phyloP scores from a whole-genome alignment of 2,797 vertebrate species.

The Molossus alvarezi region DNA sequence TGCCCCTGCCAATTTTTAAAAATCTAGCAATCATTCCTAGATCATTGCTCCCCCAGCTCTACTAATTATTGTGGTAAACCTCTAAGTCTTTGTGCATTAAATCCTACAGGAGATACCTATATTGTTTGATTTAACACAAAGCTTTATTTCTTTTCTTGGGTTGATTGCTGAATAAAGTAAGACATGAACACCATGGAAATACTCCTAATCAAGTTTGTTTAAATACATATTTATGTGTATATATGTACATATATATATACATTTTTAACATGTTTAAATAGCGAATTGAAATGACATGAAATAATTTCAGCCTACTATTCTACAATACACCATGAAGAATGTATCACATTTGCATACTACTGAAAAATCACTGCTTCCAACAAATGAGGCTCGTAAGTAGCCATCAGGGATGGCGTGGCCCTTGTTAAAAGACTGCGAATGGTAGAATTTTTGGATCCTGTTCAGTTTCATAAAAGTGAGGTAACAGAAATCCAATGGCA shows the following conservation, averaged over 20 bases:
- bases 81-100: slow-evolving; percentile 7
- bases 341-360: not conserved
- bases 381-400: not conserved
- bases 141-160: not conserved
- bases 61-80: not conserved
- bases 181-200: slow-evolving; percentile 54
- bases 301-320: not conserved
- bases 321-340: not conserved
- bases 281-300: slow-evolving; percentile 60
- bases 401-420: not conserved
- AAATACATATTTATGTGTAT: not conserved
- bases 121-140: not conserved
- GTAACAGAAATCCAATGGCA: not conserved
- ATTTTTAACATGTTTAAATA: slow-evolving; percentile 12
- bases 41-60: not conserved
- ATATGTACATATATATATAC: not conserved
- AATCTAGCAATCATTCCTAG: not conserved
- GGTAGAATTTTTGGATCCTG: not conserved
- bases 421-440: not conserved
- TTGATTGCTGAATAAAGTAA: not conserved
- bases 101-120: slow-evolving; percentile 2
- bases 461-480: slow-evolving; percentile 1
- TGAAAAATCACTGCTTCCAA: slow-evolving; percentile 7
- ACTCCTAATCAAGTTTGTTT: not conserved
- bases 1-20: not conserved